Percentiles rank a stretch among this genome's conserved stretches.
phyloP scores from a whole-genome alignment of 2,113 vertebrate genomes.

The Misgurnus anguillicaudatus region DNA sequence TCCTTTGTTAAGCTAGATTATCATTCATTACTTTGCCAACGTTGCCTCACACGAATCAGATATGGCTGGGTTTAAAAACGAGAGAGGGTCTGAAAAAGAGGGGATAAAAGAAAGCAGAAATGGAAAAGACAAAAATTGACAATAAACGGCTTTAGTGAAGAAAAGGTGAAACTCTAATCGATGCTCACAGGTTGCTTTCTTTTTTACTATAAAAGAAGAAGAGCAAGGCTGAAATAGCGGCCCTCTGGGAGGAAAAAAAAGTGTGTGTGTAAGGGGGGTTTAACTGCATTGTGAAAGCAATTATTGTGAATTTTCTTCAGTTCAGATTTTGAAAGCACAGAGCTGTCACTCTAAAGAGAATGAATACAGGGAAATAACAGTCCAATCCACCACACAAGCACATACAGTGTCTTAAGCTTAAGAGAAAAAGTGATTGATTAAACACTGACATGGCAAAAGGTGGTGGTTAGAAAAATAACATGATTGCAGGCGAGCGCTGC shows the following conservation, averaged over 20 bases:
- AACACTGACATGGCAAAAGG: neutral
- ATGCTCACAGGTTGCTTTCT: slow-evolving; percentile 55
- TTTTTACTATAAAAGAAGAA: slow-evolving; percentile 61
- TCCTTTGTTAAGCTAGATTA: slow-evolving; percentile 37
- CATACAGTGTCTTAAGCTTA: slow-evolving; percentile 31
- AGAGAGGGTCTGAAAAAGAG: neutral
- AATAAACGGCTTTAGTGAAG: slow-evolving; percentile 32
- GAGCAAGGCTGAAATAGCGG: slow-evolving; percentile 39
- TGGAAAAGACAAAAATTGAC: slow-evolving; percentile 26
- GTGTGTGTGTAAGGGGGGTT: slow-evolving; percentile 15
- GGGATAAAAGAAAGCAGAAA: slow-evolving; percentile 39
- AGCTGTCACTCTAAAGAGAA: slow-evolving; percentile 63
- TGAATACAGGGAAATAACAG: slow-evolving; percentile 37
- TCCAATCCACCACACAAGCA: slow-evolving; percentile 46
- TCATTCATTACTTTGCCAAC: slow-evolving; percentile 27
- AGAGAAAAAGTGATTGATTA: slow-evolving; percentile 12
- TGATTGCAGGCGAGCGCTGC: neutral
- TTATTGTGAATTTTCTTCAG: slow-evolving; percentile 80
- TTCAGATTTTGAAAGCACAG: slow-evolving; percentile 75
- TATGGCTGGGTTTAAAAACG: slow-evolving; percentile 18
- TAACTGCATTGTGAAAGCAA: slow-evolving; percentile 71
- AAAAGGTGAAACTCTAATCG: slow-evolving; percentile 42
- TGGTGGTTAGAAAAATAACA: slow-evolving; percentile 13
- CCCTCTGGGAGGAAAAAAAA: slow-evolving; percentile 26
- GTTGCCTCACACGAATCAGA: slow-evolving; percentile 21